Evolutionary conservation across 2,113 vertebrate species (phyloP), one percentile per base, ranked within the genome.

Genomic region (Motacilla alba): DNA sequence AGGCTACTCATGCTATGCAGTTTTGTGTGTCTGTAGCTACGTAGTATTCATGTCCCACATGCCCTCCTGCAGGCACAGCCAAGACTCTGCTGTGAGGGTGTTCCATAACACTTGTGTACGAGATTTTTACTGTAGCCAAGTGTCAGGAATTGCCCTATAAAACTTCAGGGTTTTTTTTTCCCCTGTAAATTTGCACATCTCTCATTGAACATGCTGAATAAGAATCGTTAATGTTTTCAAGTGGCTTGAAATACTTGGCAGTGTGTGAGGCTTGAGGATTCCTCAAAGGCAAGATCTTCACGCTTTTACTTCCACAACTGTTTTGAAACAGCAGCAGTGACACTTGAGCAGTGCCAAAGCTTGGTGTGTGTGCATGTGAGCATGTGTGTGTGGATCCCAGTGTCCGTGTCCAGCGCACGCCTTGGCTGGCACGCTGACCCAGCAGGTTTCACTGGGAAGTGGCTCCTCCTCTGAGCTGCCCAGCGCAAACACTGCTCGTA

Each of bases 381-480:
- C 35, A 35, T 43, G 41, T 47, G 64, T 83, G 68, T 66, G 70
- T 39, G 46, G 76, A 69, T 79, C 44, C 46, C 60, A 7, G 26
- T 83, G 77, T 83, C 93, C 85, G 47, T 64, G 55, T 46, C 30
- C 62, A 37, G 44, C 5, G 5, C 91, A 28, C 3, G 6, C 58
- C 26, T 37, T 52, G 3, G 52, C 72, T 58, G 0, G 27, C 46
- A 30, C 9, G 1, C 90, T 68, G 56, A 28, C 86, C 72, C 0
- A 80, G 88, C 95, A 63, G 95, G 95, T 96, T 96, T 56, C 35
- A 30, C 55, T 86, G 49, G 31, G 55, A 63, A 26, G 63, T 14
- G 55, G 83, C 81, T 77, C 44, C 79, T 95, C 84, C 88, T 78
- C 60, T 63, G 23, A 77, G 79, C 77, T 84, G 79, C 59, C 10